These are phyloP conservation scores for Meteorus colon DNA, from an alignment of 2,888 invertebrate species.

Conservation along the genomic window DNA sequence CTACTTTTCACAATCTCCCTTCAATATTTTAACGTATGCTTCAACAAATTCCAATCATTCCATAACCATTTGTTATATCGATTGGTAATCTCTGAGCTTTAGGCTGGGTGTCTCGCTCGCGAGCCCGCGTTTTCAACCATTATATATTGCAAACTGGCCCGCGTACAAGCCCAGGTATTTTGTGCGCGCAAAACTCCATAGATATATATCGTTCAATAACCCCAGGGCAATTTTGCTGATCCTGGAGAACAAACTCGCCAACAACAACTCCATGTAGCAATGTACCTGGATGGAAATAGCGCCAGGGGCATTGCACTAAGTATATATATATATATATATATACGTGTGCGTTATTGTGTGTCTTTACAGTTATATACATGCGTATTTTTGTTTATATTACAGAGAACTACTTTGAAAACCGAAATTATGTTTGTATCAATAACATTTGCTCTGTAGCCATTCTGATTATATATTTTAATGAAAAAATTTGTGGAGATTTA, in stretches of 20 bases:
- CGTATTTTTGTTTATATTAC: neutral
- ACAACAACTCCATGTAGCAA: conserved; percentile 12
- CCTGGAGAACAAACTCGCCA: conserved; percentile 14
- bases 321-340: neutral
- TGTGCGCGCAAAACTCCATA: conserved; percentile 34
- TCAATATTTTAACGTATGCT: conserved; percentile 59
- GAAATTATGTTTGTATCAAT: conserved; percentile 9
- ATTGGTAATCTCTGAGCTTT: conserved; percentile 60
- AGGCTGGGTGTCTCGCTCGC: conserved; percentile 45
- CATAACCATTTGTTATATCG: conserved; percentile 67
- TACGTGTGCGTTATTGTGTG: neutral
- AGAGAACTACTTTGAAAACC: conserved; percentile 2
- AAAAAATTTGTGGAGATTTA: too few species aligned
- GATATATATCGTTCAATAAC: neutral
- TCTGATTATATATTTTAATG: neutral
- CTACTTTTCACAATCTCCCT: conserved; percentile 45
- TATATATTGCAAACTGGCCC: conserved; percentile 47
- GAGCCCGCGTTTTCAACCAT: conserved; percentile 56
- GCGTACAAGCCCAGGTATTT: conserved; percentile 40
- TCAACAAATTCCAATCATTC: conserved; percentile 68
- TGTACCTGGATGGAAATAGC: conserved; percentile 27
- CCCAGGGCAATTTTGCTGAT: conserved; percentile 6
- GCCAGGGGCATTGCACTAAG: conserved; percentile 21
- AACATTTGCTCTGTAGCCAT: neutral
- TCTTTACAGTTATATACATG: neutral